phyloP scores from a whole-genome alignment of 35 echinoderm and acorn worm genomes.

The Hemicentrotus pulcherrimus region DNA sequence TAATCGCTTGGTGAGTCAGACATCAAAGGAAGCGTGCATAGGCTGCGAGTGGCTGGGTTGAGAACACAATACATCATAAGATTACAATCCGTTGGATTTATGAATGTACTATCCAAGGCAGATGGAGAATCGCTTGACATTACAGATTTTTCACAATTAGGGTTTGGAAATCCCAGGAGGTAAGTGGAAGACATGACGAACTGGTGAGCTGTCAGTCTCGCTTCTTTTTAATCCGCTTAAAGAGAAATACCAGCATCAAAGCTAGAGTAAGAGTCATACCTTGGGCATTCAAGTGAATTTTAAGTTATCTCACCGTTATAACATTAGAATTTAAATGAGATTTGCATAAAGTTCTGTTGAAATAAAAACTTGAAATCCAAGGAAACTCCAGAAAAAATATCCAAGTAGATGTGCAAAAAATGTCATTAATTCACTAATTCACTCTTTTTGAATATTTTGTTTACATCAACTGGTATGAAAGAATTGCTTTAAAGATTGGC shows the following conservation, averaged over 20 bases:
- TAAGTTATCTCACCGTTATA: background rate
- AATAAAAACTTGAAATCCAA: background rate
- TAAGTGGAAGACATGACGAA: background rate
- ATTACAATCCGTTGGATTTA: background rate
- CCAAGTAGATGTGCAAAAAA: background rate
- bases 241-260: background rate
- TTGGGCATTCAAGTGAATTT: background rate
- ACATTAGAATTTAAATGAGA: background rate
- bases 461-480: no score
- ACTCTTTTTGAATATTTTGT: background rate
- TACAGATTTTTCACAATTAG: slow-evolving; percentile 5
- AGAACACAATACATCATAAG: background rate
- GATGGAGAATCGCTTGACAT: background rate
- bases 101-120: background rate
- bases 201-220: background rate
- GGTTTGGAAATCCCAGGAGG: background rate
- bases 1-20: background rate
- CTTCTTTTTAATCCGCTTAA: background rate
- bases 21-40: background rate
- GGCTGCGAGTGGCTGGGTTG: background rate
- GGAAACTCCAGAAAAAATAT: background rate
- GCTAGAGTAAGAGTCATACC: background rate
- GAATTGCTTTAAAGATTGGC: no score
- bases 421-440: no score
- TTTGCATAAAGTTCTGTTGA: background rate